These are phyloP conservation scores for Fistularia tabacaria DNA, from an alignment of 2,797 vertebrate genomes.

Conservation along the genomic window DNA sequence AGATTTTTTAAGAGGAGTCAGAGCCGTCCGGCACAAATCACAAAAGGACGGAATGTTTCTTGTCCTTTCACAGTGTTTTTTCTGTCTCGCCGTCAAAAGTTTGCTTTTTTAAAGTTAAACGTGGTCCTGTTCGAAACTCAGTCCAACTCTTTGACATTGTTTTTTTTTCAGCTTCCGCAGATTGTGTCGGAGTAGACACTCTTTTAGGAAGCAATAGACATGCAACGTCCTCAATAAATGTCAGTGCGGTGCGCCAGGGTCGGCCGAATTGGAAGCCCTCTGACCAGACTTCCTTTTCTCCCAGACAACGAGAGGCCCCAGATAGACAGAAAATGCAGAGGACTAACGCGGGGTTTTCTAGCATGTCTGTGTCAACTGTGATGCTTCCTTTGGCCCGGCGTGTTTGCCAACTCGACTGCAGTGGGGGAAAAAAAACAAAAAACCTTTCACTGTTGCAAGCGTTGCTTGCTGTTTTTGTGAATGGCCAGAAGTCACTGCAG, in stretches of 20 bases:
- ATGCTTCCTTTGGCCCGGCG: slow-evolving; percentile 22
- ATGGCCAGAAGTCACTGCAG: slow-evolving; percentile 11
- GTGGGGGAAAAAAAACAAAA: neutral
- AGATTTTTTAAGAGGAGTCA: no score
- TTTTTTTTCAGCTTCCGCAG: neutral
- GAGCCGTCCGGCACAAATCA: no score
- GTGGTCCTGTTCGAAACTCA: neutral
- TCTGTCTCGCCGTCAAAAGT: no score
- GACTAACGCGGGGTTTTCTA: slow-evolving; percentile 35
- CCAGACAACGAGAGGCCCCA: slow-evolving; percentile 24
- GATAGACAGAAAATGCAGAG: slow-evolving; percentile 47
- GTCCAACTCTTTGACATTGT: neutral
- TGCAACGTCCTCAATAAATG: slow-evolving; percentile 8
- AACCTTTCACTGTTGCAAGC: neutral
- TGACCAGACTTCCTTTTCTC: slow-evolving; percentile 64
- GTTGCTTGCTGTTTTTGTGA: slow-evolving; percentile 10
- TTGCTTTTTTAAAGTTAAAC: no score
- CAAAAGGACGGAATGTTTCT: no score
- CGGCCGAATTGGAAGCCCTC: slow-evolving; percentile 22
- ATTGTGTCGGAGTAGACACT: neutral
- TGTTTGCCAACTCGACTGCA: slow-evolving; percentile 10
- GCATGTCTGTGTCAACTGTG: slow-evolving; percentile 25
- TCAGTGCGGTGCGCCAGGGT: slow-evolving; percentile 6
- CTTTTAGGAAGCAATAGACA: slow-evolving; percentile 55
- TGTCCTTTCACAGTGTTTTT: no score